Evolutionary conservation across 92 coral and sea anemone species (phyloP), one percentile per base, ranked within the genome.

Genomic region (Epizoanthus scotinus): DNA sequence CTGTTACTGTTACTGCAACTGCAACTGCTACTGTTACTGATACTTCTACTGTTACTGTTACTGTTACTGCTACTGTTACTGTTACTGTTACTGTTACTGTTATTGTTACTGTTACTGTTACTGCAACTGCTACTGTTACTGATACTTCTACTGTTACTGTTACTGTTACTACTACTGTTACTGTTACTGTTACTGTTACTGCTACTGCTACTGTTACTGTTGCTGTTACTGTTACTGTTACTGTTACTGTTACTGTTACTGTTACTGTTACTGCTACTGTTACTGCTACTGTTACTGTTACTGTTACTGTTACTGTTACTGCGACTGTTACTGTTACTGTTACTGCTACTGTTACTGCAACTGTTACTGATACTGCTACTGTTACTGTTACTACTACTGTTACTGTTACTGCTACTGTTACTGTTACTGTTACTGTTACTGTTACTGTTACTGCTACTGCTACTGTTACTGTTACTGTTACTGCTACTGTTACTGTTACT

Each of bases 181-280:
- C 18, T 70, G 77, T 15, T 21, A 50, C 49, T 70, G 50, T 34
- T 31, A 62, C 15, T 31, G 50, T 2, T 72, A 63, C 6, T 72
- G 19, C n/a, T 72, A 26, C 49, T 72, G 7, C 25, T 72, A 15
- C 28, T 72, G 58, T 21, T 44, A 22, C 38, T 72, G 8, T 5
- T 72, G 55, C 57, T 42, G 67, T 3, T 72, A 57, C 28, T 72
- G 55, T 4, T 31, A 70, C 20, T 70, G 38, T 3, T 70, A 50
- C 15, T 70, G 56, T 15, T 70, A 50, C 49, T 70, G 9, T 18
- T 70, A 50, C n/a, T 70, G 44, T 18, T 70, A 50, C 42, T 9
- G 77, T 5, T 22, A 12, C 8, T 70, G 77, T 3, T 70, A 62
- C 27, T 70, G 44, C 15, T 22, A 24, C 20, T 70, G 77, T 3